Evolutionary conservation across 2,113 vertebrate species (phyloP), one percentile per base, ranked within the genome.

Genomic region (Quiscalus mexicanus): DNA sequence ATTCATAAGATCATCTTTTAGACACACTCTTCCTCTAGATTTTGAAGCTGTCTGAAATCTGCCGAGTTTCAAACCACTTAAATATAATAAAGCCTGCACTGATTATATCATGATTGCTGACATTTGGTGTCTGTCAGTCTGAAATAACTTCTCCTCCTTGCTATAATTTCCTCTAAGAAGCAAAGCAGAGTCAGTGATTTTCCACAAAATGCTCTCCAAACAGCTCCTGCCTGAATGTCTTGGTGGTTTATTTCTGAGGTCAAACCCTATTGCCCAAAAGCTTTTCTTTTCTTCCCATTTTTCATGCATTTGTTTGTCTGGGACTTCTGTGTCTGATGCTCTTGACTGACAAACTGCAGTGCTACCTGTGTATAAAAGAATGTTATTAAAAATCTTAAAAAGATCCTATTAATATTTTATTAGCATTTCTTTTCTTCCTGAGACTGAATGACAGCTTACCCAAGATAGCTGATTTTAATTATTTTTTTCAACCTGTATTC

Each of bases 361-460:
- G 84, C 79, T 94, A 97, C 95, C 96, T 96, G 68, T 77, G 80
- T 97, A 97, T 95, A 98, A 98, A 99, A 98, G 98, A 98, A 98
- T 96, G 97, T 98, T 98, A 98, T 98, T 97, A 97, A 98, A 98
- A 97, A 95, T 79, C 68, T 98, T 98, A 94, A 89, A 98, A 98
- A 97, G 97, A 97, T 98, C 95, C 94, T 98, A 99, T 99, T 99
- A 99, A 99, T 99, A 99, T 99, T 99, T 99, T 99, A 99, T 99
- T 99, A 99, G 98, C 97, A 97, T 97, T 98, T 98, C 99, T 98
- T 98, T 99, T 98, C 98, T 99, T 98, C 95, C 83, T 33, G 50
- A 92, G 86, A 90, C 97, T 99, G 98, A 99, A 97, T 98, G 99
- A 98, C 99, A 99, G 98, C 98, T 97, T 96, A 96, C 96, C 96